A percentile compares a stretch with the other conserved stretches of the same genome.
These are phyloP conservation scores for Volucella inanis DNA, from an alignment of 2,888 invertebrate species.

Conservation along the genomic window DNA sequence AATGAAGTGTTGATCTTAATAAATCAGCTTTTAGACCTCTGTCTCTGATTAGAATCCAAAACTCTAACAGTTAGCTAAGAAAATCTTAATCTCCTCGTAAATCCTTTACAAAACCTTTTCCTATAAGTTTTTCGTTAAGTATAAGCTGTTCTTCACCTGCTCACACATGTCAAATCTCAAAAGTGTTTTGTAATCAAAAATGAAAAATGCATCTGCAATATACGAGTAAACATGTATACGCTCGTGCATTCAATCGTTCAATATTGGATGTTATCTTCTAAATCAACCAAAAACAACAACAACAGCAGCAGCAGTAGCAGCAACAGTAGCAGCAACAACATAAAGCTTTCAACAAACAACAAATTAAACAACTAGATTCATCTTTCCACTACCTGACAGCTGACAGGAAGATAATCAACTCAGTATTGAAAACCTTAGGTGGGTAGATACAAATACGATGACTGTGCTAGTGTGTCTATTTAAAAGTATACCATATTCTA, in stretches of 20 bases:
- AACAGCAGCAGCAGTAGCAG: background rate
- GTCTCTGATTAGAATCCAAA: too few species aligned
- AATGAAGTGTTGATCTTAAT: too few species aligned
- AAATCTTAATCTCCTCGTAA: too few species aligned
- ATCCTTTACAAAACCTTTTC: too few species aligned
- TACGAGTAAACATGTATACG: slow-evolving; percentile 39
- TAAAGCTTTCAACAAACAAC: slow-evolving; percentile 51
- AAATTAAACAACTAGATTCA: slow-evolving; percentile 69
- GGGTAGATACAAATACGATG: slow-evolving; percentile 8
- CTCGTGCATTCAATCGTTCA: slow-evolving; percentile 13
- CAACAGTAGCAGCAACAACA: too few species aligned
- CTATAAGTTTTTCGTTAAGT: too few species aligned
- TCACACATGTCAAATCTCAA: background rate
- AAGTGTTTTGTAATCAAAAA: slow-evolving; percentile 32
- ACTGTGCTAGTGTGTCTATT: too few species aligned
- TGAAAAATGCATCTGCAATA: slow-evolving; percentile 44
- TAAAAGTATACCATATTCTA: background rate
- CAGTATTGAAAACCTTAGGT: slow-evolving; percentile 63
- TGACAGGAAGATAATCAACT: slow-evolving; percentile 74
- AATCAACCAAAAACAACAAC: slow-evolving; percentile 52
- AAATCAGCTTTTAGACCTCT: too few species aligned
- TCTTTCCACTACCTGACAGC: slow-evolving; percentile 63
- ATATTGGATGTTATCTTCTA: slow-evolving; percentile 10
- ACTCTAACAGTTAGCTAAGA: too few species aligned
- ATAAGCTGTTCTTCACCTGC: too few species aligned